Conservation (phyloP, 2,888 invertebrate genomes). For the Drosophila nigricruria region DNA sequence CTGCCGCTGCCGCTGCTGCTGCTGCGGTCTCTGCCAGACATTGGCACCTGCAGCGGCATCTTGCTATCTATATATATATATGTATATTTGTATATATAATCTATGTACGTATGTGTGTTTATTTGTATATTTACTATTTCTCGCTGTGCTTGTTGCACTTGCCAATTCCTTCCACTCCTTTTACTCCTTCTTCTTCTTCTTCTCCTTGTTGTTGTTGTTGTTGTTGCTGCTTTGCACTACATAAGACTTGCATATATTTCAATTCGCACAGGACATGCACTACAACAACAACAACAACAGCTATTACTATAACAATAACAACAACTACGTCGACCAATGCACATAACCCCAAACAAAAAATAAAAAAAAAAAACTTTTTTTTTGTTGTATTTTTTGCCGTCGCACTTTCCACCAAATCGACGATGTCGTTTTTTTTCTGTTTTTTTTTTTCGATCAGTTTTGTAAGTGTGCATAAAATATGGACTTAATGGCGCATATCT, state of each 20-base stretch:
- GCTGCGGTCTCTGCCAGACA: slow-evolving; percentile 36
- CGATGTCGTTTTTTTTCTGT: background rate
- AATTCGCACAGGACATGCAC: slow-evolving; percentile 1
- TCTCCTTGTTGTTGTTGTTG: background rate
- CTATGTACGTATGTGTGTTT: background rate
- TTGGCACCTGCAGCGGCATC: slow-evolving; percentile 48
- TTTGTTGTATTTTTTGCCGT: slow-evolving; percentile 38
- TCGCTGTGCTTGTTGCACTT: slow-evolving; percentile 10
- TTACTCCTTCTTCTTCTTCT: background rate
- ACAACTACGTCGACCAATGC: slow-evolving; percentile 24
- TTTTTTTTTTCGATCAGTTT: slow-evolving; percentile 1
- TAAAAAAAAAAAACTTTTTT: too few species aligned
- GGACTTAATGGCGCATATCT: slow-evolving; percentile 12
- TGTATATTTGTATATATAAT: background rate
- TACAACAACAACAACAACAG: background rate
- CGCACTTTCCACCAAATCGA: slow-evolving; percentile 8
- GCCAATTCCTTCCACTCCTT: background rate
- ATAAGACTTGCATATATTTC: background rate
- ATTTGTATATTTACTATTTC: slow-evolving; percentile 17
- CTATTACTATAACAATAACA: background rate
- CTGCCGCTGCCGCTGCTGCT: slow-evolving; percentile 14
- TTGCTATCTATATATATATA: background rate
- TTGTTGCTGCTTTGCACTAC: background rate
- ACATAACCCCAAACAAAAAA: slow-evolving; percentile 61
- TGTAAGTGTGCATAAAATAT: background rate